Base-by-base conservation (phyloP, 2,113 vertebrate species). In the Scartelaos histophorus region DNA sequence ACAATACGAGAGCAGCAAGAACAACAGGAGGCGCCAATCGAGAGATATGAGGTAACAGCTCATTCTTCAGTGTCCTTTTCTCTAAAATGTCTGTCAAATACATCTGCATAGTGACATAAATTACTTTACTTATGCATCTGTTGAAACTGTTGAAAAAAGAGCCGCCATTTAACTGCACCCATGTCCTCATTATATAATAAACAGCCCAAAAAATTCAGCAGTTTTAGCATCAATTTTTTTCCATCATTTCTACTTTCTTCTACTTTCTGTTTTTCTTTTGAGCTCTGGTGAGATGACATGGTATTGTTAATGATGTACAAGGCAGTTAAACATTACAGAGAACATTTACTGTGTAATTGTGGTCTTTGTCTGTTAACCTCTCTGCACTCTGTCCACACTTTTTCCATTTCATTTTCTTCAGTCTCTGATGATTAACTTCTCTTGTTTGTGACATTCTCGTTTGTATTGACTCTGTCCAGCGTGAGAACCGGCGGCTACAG, bases 1-100 rank as follows among this genome's bases (percentile, higher is more conserved):
- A 94, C 95, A 79, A 95, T 99, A 88, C 90, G 97, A 65, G 98
- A 99, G 82, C 97, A 99, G 83, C 97, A 98, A 83, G 98, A 97
- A 69, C 97, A 99, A 25, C 97, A 98, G 81, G 97, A 99, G 86
- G 96, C 98, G 19, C 98, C 98, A 24, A 95, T 99, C 2, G 97
- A 99, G 89, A 91, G 97, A 91, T 98, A 95, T 17, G 97, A 99
- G 96, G 97, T 98, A 93, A 19, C 58, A 46, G 4, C 49, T 12
- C 13, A 3, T 29, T 24, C 13, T 51, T 21, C 12, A 3, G 1
- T 1, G 3, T 5, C 34, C 34, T 43, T 16, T 12, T 38, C 29
- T 35, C 16, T 19, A 35, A 43, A 61, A 5, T 7, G 10, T 60
- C 3, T 34, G 6, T 43, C 38, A 25, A 61, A 34, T 9, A 34